Base-by-base conservation (phyloP, 2,797 vertebrate species). In the Propithecus perrieri region DNA sequence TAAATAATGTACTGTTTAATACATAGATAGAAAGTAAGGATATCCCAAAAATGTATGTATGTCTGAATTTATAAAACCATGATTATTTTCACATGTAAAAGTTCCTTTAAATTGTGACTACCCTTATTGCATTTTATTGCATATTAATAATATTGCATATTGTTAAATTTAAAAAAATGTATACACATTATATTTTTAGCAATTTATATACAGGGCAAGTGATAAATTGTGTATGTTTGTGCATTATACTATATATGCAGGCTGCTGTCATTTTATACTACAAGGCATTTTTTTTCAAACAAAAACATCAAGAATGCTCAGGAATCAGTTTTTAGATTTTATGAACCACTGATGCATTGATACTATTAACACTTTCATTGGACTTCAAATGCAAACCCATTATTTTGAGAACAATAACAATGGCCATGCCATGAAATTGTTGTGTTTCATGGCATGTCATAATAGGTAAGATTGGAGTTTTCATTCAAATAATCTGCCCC, bases 391-490 rank as follows among this genome's bases (percentile, higher is more conserved):
- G 41, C 26, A 85, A 95, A 92, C 48, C 33, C 95, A 81, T 80
- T 92, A 75, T 76, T 97, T 95, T 90, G 97, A 96, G 43, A 74
- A 12, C 76, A 80, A 43, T 65, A 97, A 90, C 78, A 97, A 69
- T 69, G 84, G n/a, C 11, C 71, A 91, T 38, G 30, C 10, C 72
- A 85, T 90, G 55, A 92, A 97, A 94, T 22, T 85, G 7, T 69
- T 89, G 10, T 91, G 18, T 83, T 86, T 97, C 72, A 76, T 63
- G 48, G 28, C 7, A 72, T 69, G 13, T 50, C 35, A 80, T 53
- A 83, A 92, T 67, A 97, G 46, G 11, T 53, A 86, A 91, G 17
- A 83, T 2, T 86, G 26, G 48, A 96, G 84, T 84, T 94, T 88
- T 95, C 24, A 76, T 87, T 91, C 61, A 96, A 79, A 91, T 86